A percentile compares a stretch with the other conserved stretches of the same genome.
These are phyloP conservation scores for Toxotes chatareus DNA, from an alignment of 2,113 vertebrate species.

Conservation along the genomic window DNA sequence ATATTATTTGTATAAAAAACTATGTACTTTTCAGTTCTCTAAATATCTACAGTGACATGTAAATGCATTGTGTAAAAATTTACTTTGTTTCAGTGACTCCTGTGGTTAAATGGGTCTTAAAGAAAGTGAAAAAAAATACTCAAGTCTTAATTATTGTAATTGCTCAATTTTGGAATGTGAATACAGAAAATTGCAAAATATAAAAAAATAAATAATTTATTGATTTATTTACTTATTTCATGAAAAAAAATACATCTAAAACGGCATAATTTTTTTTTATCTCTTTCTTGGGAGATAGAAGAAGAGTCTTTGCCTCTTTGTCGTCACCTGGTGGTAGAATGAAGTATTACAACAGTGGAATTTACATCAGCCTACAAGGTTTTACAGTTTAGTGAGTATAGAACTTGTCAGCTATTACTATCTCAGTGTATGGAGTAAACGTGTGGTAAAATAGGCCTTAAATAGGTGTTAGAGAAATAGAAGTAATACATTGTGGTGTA, in stretches of 20 bases:
- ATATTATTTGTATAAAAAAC: slow-evolving; percentile 1
- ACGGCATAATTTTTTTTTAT: no score
- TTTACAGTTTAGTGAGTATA: neutral
- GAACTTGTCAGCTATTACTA: no score
- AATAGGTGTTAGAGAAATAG: neutral
- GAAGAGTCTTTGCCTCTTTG: neutral
- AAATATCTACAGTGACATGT: neutral
- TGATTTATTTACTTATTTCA: neutral
- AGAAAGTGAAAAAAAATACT: neutral
- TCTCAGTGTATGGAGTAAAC: neutral
- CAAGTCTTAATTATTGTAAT: neutral
- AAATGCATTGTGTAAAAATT: neutral
- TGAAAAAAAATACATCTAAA: neutral
- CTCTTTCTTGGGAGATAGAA: neutral
- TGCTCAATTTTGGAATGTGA: neutral
- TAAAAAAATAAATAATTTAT: neutral
- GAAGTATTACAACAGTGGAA: neutral
- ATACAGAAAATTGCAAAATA: neutral
- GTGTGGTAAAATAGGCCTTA: neutral
- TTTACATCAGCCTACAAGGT: neutral
- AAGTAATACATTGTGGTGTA: neutral
- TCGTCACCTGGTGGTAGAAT: slow-evolving; percentile 19
- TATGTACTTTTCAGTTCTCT: neutral
- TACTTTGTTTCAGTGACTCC: neutral
- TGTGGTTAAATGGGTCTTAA: neutral